Evolutionary conservation across 2,888 invertebrate species (phyloP).

Genomic region (Cataglyphis livida): DNA sequence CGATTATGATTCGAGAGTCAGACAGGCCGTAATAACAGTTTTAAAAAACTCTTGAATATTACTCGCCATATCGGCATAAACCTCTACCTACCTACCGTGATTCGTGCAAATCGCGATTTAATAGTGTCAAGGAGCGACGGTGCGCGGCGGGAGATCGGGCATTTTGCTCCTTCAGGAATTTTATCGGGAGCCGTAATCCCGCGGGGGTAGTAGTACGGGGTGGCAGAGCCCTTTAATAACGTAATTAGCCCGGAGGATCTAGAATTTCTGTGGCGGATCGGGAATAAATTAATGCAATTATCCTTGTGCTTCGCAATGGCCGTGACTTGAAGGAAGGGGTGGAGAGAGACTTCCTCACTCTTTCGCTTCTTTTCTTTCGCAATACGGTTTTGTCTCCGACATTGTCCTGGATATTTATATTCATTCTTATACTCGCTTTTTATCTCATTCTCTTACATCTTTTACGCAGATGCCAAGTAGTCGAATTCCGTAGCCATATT

Average conservation of each 20-base stretch:
- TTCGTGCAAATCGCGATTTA: constrained; percentile 74
- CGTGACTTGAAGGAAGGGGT: constrained; percentile 58
- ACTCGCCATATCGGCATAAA: constrained; percentile 50
- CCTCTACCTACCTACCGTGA: constrained; percentile 60
- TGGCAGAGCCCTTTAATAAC: constrained; percentile 73
- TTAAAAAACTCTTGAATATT: constrained; percentile 69
- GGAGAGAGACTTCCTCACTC: constrained; percentile 57
- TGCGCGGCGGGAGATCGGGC: constrained; percentile 36
- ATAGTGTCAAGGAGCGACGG: constrained; percentile 64
- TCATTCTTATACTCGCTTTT: constrained; percentile 31
- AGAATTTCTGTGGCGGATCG: constrained; percentile 77
- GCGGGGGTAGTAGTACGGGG: constrained; percentile 47
- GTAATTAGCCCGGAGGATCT: constrained; percentile 79
- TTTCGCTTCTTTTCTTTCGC: constrained; percentile 17
- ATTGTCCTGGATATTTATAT: constrained; percentile 47
- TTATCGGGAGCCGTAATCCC: constrained; percentile 71
- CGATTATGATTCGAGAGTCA: constrained; percentile 58
- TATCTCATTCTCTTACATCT: neutral
- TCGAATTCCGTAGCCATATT: neutral
- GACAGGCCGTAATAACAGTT: constrained; percentile 70
- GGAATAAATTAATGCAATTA: constrained; percentile 82
- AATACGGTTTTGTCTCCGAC: constrained; percentile 61
- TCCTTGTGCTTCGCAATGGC: constrained; percentile 65
- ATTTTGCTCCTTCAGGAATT: constrained; percentile 64
- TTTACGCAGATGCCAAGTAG: constrained; percentile 9